phyloP scores from a whole-genome alignment of 2,113 vertebrate genomes.

The Tragelaphus scriptus region DNA sequence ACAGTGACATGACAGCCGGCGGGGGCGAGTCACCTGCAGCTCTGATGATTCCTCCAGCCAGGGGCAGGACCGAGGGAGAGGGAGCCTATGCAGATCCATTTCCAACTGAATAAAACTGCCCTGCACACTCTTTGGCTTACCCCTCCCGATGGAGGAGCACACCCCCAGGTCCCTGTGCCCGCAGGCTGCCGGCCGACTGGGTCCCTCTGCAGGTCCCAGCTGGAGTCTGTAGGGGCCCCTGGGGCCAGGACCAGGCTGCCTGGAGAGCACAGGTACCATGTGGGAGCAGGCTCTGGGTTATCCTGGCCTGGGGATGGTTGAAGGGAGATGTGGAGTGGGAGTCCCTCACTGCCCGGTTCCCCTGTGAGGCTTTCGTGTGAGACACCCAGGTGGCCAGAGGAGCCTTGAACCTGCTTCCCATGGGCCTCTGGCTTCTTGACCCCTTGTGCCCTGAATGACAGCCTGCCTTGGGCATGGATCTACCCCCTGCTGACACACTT shows the following conservation, averaged over 20 bases:
- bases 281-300: not conserved
- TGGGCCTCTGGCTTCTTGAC: not conserved
- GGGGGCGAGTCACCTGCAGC: not conserved
- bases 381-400: not conserved
- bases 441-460: not conserved
- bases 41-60: not conserved
- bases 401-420: not conserved
- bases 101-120: constrained; percentile 62
- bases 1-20: constrained; percentile 78
- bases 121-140: not conserved
- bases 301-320: not conserved
- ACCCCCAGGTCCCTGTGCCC: not conserved
- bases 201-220: not conserved
- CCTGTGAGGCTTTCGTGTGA: not conserved
- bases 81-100: not conserved
- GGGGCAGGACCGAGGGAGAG: not conserved
- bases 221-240: not conserved
- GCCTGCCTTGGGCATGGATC: not conserved
- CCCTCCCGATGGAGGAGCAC: not conserved
- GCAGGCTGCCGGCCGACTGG: not conserved
- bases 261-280: not conserved
- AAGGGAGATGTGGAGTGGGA: not conserved
- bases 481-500: not conserved
- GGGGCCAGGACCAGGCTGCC: not conserved
- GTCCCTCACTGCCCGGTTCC: not conserved